These are phyloP conservation scores for Frankliniella intonsa DNA, from an alignment of 2,888 invertebrate genomes.

Conservation along the genomic window DNA sequence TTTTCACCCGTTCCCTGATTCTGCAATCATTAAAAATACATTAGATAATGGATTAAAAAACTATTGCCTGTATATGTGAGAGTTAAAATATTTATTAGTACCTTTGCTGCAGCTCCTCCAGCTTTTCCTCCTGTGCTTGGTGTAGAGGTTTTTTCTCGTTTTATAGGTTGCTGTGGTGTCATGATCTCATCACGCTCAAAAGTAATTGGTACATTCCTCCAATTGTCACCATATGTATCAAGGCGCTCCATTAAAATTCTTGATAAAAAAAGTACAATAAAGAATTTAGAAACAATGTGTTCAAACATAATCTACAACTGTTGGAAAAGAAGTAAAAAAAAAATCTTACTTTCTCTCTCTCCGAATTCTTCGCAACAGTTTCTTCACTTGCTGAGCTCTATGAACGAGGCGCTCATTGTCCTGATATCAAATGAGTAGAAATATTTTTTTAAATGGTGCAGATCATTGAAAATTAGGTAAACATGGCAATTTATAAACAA, in stretches of 20 bases:
- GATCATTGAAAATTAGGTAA: background rate
- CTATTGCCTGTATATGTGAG: background rate
- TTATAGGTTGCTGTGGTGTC: background rate
- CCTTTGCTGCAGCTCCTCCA: conserved; percentile 32
- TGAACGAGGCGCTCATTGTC: conserved; percentile 68
- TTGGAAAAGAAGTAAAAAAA: background rate
- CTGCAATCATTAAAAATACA: conserved; percentile 7
- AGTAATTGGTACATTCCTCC: conserved; percentile 56
- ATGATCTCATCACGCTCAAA: conserved; percentile 36
- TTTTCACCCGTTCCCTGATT: conserved; percentile 28
- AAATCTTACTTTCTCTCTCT: conserved; percentile 56
- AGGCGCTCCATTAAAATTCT: conserved; percentile 63
- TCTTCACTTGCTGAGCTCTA: conserved; percentile 66
- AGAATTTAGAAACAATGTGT: background rate
- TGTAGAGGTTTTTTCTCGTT: background rate
- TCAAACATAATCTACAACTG: background rate
- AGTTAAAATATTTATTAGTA: conserved; percentile 12
- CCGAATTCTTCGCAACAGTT: conserved; percentile 60
- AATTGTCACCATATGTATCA: conserved; percentile 65
- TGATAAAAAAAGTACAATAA: conserved; percentile 27
- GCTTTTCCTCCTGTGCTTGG: conserved; percentile 28
- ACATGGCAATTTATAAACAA: conserved; percentile 30
- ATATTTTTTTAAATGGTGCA: background rate
- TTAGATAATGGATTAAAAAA: background rate
- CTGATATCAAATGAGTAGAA: conserved; percentile 43